These are phyloP conservation scores for Cyaniris semiargus DNA, from an alignment of 2,888 invertebrate species.

Conservation along the genomic window DNA sequence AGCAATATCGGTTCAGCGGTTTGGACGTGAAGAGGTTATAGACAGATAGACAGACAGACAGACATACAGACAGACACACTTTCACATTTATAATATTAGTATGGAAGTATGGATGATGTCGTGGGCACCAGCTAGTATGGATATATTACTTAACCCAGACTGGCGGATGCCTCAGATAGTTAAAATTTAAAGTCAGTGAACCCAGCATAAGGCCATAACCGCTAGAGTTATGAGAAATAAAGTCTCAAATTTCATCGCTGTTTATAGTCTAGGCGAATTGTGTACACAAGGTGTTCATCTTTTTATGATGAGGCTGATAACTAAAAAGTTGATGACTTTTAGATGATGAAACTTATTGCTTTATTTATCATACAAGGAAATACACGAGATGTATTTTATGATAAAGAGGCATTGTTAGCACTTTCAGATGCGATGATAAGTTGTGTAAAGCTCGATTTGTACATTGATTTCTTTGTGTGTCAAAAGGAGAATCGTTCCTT, in stretches of 20 bases:
- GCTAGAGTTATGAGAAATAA: not conserved
- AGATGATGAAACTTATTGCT: not conserved
- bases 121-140: too few species aligned
- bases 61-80: too few species aligned
- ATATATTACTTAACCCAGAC: not conserved
- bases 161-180: not conserved
- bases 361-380: slow-evolving; percentile 26
- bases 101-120: too few species aligned
- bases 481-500: not conserved
- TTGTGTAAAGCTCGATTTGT: slow-evolving; percentile 37
- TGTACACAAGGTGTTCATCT: not conserved
- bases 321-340: not conserved
- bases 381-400: not conserved
- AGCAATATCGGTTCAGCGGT: too few species aligned
- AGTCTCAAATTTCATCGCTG: not conserved
- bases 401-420: slow-evolving; percentile 30
- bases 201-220: not conserved
- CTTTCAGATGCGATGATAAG: slow-evolving; percentile 43
- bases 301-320: not conserved
- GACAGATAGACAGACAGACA: too few species aligned
- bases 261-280: not conserved
- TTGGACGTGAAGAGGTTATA: too few species aligned
- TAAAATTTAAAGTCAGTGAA: not conserved
- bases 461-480: slow-evolving; percentile 33
- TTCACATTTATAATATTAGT: too few species aligned